Conservation (phyloP, 2,113 vertebrate species). For the Chionis minor region DNA sequence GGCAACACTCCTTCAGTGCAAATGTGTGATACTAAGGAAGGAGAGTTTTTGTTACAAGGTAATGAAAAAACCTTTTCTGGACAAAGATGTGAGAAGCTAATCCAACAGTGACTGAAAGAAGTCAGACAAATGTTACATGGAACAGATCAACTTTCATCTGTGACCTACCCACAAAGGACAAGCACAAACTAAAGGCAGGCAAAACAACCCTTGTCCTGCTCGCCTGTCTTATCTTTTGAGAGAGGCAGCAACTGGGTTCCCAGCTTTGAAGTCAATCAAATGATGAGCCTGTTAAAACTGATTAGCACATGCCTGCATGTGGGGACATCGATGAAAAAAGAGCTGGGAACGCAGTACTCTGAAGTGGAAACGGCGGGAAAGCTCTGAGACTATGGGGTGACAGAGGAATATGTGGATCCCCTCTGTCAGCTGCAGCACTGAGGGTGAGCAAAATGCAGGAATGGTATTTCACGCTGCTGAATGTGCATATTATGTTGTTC, state of each 20-base stretch:
- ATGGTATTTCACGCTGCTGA: background rate
- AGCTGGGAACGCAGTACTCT: background rate
- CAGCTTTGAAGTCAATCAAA: conserved; percentile 41
- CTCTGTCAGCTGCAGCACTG: background rate
- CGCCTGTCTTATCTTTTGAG: conserved; percentile 20
- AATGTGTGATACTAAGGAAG: background rate
- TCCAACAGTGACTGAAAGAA: conserved; percentile 11
- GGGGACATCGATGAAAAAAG: background rate
- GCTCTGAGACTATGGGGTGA: background rate
- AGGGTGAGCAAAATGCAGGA: background rate
- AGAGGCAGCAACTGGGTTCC: background rate
- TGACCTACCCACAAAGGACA: conserved; percentile 4
- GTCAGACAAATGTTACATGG: background rate
- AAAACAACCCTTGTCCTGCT: conserved; percentile 22
- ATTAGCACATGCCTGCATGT: background rate
- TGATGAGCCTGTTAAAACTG: conserved; percentile 5
- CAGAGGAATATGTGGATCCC: background rate
- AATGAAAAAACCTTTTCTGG: conserved; percentile 10
- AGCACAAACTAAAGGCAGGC: background rate
- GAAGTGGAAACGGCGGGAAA: background rate
- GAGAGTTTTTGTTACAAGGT: background rate
- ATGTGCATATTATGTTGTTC: background rate
- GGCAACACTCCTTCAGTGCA: background rate
- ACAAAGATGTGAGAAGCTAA: conserved; percentile 13
- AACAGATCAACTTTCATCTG: conserved; percentile 19